These are phyloP conservation scores for Hetaerina titia DNA, from an alignment of 2,888 invertebrate genomes.

Conservation along the genomic window DNA sequence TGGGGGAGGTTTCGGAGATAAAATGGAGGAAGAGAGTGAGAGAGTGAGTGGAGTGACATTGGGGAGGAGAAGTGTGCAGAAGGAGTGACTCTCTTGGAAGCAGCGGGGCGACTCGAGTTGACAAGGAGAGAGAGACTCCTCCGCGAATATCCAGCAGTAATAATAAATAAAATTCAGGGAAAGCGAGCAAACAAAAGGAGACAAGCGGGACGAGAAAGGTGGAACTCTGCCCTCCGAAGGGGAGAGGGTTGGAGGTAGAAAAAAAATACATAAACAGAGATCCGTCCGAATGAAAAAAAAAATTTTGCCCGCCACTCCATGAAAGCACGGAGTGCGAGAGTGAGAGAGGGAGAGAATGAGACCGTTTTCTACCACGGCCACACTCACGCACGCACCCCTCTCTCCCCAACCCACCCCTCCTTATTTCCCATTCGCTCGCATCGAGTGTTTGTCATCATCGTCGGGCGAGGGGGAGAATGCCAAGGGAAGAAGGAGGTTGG, in stretches of 20 bases:
- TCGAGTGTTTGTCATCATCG: too few species aligned
- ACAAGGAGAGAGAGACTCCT: neutral
- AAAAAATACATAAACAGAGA: too few species aligned
- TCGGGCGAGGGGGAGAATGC: too few species aligned
- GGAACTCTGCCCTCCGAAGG: neutral
- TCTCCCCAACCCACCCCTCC: too few species aligned
- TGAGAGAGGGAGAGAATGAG: neutral
- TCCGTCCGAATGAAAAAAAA: too few species aligned
- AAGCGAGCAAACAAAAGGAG: neutral
- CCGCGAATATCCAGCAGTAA: neutral
- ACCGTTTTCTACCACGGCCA: too few species aligned
- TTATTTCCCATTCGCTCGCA: too few species aligned
- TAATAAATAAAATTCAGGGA: neutral
- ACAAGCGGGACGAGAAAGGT: neutral
- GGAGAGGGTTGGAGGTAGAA: too few species aligned
- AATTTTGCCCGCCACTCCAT: too few species aligned
- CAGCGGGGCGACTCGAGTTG: neutral
- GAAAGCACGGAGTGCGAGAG: neutral
- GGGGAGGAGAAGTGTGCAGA: neutral
- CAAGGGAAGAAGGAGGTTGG: too few species aligned
- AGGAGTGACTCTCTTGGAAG: neutral
- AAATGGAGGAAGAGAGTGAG: neutral
- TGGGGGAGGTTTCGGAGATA: neutral
- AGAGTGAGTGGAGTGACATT: neutral
- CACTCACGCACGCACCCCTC: too few species aligned